phyloP scores from a whole-genome alignment of 1,140 invertebrate species.

The Drosophila obscura region DNA sequence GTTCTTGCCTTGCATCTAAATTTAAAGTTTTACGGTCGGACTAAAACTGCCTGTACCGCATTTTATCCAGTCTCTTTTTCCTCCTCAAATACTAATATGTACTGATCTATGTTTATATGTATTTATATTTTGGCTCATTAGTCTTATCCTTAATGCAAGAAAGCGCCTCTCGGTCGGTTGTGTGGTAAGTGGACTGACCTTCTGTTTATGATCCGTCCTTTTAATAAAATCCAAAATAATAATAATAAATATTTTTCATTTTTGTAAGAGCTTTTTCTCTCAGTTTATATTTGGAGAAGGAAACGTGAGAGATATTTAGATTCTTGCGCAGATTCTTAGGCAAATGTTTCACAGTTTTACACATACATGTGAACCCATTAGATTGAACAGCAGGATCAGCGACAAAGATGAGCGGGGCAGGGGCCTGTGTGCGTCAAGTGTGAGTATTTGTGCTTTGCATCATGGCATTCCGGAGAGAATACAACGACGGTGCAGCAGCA shows the following conservation, averaged over 20 bases:
- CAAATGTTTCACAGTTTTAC: slow-evolving; percentile 72
- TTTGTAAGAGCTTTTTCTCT: background rate
- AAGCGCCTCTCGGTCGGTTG: too few species aligned
- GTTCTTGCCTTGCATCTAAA: too few species aligned
- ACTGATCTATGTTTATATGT: too few species aligned
- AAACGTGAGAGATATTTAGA: slow-evolving; percentile 53
- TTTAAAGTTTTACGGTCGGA: too few species aligned
- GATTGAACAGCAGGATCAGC: slow-evolving; percentile 70
- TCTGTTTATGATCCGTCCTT: too few species aligned
- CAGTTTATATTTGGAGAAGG: slow-evolving; percentile 9
- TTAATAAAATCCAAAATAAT: too few species aligned
- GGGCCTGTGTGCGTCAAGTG: slow-evolving; percentile 1
- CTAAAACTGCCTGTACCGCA: too few species aligned
- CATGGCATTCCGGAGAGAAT: slow-evolving; percentile 45
- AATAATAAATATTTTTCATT: background rate
- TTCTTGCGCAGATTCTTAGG: slow-evolving; percentile 65
- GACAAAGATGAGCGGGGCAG: slow-evolving; percentile 17
- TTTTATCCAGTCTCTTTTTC: too few species aligned
- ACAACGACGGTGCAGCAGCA: slow-evolving; percentile 12
- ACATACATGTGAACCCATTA: slow-evolving; percentile 78
- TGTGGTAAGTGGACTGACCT: too few species aligned
- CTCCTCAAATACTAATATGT: too few species aligned
- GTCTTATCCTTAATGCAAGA: too few species aligned
- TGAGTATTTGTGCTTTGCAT: slow-evolving; percentile 46
- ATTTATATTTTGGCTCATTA: too few species aligned